phyloP scores from a whole-genome alignment of 1,140 invertebrate genomes.

The Drosophila kanapiae region DNA sequence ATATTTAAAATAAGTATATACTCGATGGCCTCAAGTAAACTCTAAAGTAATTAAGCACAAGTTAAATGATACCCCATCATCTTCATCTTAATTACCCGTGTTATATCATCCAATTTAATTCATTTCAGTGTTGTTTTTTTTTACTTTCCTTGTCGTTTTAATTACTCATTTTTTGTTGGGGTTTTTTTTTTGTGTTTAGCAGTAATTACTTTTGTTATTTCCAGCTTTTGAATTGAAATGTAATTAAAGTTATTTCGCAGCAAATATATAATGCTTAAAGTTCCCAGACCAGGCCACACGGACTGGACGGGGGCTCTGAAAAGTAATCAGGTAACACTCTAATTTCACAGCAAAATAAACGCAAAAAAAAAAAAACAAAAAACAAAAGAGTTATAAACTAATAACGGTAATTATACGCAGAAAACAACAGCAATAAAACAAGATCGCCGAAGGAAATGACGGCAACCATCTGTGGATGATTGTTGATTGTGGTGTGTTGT shows the following conservation, averaged over 20 bases:
- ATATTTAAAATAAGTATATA: too few relatives aligned
- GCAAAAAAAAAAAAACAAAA: conserved; percentile 29
- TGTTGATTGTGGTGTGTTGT: conserved; percentile 17
- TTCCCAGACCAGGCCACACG: conserved; percentile 9
- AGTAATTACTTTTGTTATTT: conserved; percentile 29
- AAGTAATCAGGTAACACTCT: conserved; percentile 36
- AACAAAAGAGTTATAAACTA: conserved; percentile 62
- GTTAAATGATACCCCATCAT: conserved; percentile 14
- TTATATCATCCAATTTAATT: conserved; percentile 41
- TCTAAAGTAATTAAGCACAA: neutral
- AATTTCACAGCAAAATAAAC: neutral
- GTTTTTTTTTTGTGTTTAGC: neutral
- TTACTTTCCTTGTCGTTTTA: conserved; percentile 32
- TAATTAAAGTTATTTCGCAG: conserved; percentile 48
- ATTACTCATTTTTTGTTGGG: conserved; percentile 31
- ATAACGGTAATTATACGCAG: conserved; percentile 65
- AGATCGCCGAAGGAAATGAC: conserved; percentile 56
- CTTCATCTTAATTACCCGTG: conserved; percentile 25
- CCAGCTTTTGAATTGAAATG: conserved; percentile 23
- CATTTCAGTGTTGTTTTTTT: conserved; percentile 4
- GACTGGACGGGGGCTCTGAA: neutral
- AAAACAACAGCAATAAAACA: conserved; percentile 42
- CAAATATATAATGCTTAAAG: conserved; percentile 9
- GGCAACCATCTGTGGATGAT: conserved; percentile 33
- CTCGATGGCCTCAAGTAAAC: neutral